Evolutionary conservation across 2,797 vertebrate species (phyloP).

Genomic region (Propithecus deckenii): DNA sequence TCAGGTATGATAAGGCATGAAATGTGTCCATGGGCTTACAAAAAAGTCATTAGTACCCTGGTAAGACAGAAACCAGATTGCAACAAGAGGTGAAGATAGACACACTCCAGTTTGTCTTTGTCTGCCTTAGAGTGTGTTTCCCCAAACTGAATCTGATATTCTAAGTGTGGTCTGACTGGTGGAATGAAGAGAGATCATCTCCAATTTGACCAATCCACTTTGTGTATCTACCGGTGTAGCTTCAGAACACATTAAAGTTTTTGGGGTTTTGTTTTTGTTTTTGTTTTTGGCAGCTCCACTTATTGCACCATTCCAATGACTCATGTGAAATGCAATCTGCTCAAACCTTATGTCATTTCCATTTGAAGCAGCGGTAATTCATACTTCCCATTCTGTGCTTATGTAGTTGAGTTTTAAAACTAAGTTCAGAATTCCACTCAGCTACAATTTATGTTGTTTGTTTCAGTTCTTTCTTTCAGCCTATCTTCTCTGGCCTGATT

Average conservation of each 20-base stretch:
- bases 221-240: not conserved
- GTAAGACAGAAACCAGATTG: not conserved
- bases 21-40: not conserved
- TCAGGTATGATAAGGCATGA: not conserved
- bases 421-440: not conserved
- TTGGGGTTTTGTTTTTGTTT: not conserved
- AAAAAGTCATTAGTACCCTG: not conserved
- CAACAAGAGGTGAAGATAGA: not conserved
- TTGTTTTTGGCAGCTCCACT: not conserved
- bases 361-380: not conserved
- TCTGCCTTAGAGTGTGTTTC: not conserved
- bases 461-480: not conserved
- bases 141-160: not conserved
- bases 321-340: not conserved
- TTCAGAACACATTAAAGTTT: not conserved
- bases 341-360: not conserved
- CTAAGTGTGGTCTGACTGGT: not conserved
- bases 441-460: not conserved
- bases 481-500: not conserved
- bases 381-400: not conserved
- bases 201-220: not conserved
- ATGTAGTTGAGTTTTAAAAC: not conserved
- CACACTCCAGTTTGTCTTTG: not conserved
- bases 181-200: not conserved
- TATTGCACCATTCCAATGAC: not conserved